phyloP scores from a whole-genome alignment of 2,888 invertebrate genomes.

The Colostygia pectinataria region DNA sequence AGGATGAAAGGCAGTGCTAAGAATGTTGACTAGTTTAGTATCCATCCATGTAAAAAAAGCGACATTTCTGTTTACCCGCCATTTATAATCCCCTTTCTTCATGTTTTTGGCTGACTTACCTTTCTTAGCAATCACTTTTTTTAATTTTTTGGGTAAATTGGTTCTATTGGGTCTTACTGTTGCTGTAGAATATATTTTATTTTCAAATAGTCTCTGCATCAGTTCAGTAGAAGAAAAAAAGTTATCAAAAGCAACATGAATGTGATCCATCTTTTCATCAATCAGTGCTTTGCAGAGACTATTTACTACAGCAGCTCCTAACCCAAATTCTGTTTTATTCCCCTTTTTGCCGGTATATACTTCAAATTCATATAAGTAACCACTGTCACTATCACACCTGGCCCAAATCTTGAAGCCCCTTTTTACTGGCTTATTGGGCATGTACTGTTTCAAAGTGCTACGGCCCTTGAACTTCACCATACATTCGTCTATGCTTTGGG shows the following conservation, averaged over 20 bases:
- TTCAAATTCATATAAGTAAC: constrained; percentile 21
- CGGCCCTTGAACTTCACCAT: constrained; percentile 26
- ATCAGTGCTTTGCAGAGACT: constrained; percentile 26
- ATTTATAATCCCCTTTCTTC: constrained; percentile 25
- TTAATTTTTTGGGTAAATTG: constrained; percentile 20
- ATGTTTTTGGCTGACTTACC: constrained; percentile 16
- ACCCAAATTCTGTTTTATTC: constrained; percentile 22
- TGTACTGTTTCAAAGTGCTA: constrained; percentile 23
- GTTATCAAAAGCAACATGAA: constrained; percentile 25
- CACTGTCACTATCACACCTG: constrained; percentile 15
- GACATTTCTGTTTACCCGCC: constrained; percentile 25
- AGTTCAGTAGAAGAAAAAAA: constrained; percentile 18
- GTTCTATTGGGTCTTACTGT: constrained; percentile 21
- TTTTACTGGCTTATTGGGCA: constrained; percentile 21
- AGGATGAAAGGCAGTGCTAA: constrained; percentile 25
- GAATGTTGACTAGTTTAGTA: constrained; percentile 9
- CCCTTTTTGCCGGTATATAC: constrained; percentile 23
- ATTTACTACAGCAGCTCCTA: constrained; percentile 24
- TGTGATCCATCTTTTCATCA: constrained; percentile 20
- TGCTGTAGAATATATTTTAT: constrained; percentile 21
- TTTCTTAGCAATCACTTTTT: constrained; percentile 18
- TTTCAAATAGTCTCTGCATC: constrained; percentile 18
- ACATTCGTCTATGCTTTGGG: constrained; percentile 13
- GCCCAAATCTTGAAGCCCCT: constrained; percentile 21
- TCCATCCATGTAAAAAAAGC: constrained; percentile 22